phyloP scores from a whole-genome alignment of 2,113 vertebrate genomes.

The Phocoena sinus region DNA sequence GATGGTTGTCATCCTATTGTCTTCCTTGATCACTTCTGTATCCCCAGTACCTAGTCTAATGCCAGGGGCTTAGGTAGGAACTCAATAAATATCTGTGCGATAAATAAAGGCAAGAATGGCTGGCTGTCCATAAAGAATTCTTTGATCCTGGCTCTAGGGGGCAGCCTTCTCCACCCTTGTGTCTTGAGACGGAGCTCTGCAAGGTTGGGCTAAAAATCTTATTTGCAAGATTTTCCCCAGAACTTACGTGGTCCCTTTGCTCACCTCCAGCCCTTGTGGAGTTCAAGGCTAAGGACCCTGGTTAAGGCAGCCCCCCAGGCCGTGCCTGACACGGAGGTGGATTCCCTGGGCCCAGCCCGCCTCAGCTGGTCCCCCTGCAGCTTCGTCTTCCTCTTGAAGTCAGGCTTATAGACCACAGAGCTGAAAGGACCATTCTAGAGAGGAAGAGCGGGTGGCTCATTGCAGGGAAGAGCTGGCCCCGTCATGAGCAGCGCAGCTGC shows the following conservation, averaged over 20 bases:
- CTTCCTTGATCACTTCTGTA: not conserved
- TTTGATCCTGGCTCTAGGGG: conserved; percentile 54
- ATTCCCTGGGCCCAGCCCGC: not conserved
- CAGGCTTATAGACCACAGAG: not conserved
- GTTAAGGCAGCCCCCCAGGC: not conserved
- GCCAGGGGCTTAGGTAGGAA: not conserved
- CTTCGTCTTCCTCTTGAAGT: not conserved
- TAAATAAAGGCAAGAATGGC: not conserved
- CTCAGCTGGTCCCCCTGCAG: not conserved
- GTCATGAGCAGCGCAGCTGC: not conserved
- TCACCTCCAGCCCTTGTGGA: not conserved
- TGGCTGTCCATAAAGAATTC: not conserved
- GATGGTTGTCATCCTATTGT: not conserved
- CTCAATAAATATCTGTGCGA: not conserved
- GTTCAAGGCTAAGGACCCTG: not conserved
- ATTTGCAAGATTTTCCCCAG: not conserved
- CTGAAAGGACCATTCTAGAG: not conserved
- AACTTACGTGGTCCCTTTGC: not conserved
- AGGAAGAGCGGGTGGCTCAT: not conserved
- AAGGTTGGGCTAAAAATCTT: not conserved
- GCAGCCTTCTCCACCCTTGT: conserved; percentile 56
- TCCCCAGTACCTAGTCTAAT: not conserved
- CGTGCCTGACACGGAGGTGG: not conserved
- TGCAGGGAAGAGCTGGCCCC: not conserved
- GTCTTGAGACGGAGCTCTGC: not conserved